Evolutionary conservation across 2,113 vertebrate genomes (phyloP), one percentile per base, ranked within the genome.

Genomic region (Stigmatopora argus): DNA sequence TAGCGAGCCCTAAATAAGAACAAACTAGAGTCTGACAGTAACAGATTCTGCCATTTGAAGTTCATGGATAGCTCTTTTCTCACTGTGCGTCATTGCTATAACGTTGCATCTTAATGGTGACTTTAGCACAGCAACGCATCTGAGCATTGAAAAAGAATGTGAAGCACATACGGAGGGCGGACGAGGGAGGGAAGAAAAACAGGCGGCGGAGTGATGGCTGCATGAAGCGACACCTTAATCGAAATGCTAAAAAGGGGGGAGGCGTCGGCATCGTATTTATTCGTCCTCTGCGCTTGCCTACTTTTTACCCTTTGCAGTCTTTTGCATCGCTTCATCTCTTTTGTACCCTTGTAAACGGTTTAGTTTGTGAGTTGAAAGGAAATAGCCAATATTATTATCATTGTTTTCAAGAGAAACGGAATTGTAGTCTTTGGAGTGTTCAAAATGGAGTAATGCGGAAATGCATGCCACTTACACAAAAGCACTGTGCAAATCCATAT

Each of bases 221-320:
- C 49, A 79, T 81, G 82, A 59, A 86, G 80, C 81, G 71, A 79
- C 73, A 81, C 49, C 78, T 81, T 83, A 60, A 86, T 82, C 81
- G 72, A 79, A 74, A 81, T 34, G 23, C 63, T 75, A 58, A 66
- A 63, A 81, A 62, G 62, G 64, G 65, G 78, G 62, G 66, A 68
- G 64, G 68, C 62, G 80, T 81, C 79, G 74, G 79, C 79, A 70
- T 74, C 67, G 72, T 72, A 77, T 81, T 60, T 66, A 56, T 34
- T 57, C 68, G 31, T 75, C 71, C 65, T 70, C 74, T 79, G 51
- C 71, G 72, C 64, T 61, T 67, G 52, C 48, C 66, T 73, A 64
- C 56, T 65, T 76, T 64, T 66, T 46, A 67, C 63, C 67, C 60
- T 21, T 56, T 58, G 47, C 47, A 12, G 62, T 57, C 64, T 72